Conservation (phyloP, 2,797 vertebrate genomes). For the Chloroceryle amazona region DNA sequence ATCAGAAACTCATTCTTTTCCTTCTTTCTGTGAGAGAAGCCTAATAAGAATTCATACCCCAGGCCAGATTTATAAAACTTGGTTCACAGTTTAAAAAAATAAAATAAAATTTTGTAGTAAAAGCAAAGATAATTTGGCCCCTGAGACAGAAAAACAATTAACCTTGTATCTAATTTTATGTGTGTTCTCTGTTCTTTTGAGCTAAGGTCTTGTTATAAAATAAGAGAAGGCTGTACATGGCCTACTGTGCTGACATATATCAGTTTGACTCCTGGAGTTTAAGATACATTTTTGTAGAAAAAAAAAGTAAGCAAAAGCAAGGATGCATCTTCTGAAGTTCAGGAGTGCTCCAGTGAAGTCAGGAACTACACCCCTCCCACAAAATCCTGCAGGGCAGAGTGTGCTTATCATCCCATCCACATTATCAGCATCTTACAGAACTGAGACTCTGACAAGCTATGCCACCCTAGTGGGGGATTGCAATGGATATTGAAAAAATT, state of each 20-base stretch:
- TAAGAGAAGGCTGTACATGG: neutral
- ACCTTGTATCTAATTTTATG: neutral
- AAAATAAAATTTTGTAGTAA: neutral
- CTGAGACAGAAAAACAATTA: neutral
- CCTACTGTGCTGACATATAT: neutral
- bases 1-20: neutral
- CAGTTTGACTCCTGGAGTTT: neutral
- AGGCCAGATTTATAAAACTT: neutral
- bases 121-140: neutral
- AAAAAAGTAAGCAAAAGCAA: neutral
- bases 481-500: neutral
- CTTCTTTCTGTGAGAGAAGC: neutral
- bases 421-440: neutral
- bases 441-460: neutral
- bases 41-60: neutral
- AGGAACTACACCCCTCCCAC: neutral
- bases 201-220: neutral
- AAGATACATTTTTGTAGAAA: neutral
- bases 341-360: neutral
- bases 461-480: neutral
- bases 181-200: neutral
- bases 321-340: neutral
- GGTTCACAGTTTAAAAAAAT: neutral
- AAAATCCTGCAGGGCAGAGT: neutral
- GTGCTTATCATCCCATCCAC: neutral